Base-by-base conservation (phyloP, 2,888 invertebrate species). In the Polydrusus cervinus region DNA sequence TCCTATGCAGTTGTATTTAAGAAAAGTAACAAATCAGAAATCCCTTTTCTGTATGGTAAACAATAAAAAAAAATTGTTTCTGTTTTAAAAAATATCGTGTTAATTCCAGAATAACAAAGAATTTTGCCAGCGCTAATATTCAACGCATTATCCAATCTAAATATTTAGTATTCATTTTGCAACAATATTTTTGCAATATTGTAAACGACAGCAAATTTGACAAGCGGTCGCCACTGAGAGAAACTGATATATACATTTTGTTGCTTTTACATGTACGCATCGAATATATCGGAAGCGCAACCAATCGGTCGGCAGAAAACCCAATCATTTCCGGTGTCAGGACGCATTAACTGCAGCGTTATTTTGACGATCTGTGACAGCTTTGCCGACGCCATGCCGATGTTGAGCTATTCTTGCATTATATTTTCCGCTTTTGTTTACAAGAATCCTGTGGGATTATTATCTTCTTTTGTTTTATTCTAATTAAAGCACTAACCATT, bases 281-380 rank as follows among this genome's bases (percentile, higher is more conserved):
- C 67, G 25, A 65, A 77, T 78, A 75, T 79, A 75, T 79, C 81
- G 80, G 82, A 82, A 82, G 79, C 79, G 78, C 79, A 77, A 80
- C 82, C 84, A 84, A 84, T 84, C 84, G 84, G 80, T 81, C 80
- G 81, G 87, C 87, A 86, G 88, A 84, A 89, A 89, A 89, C 88
- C 89, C 89, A 89, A 89, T 89, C 89, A 88, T 89, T 89, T 89
- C 89, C 89, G 88, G 88, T 89, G 89, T 89, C 89, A 87, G 87
- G 86, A 85, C 87, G 88, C 87, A 89, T 90, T 89, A 89, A 87
- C 85, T 86, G 85, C 86, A 86, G 80, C 87, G 88, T 86, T 87
- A 88, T 82, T 83, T 83, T 84, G 83, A 84, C 80, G 81, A 79
- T 79, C 79, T 75, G 75, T 85, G 85, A 84, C 83, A 83, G 82